A percentile compares a stretch with the other conserved stretches of the same genome.
Conservation (phyloP, 1,140 invertebrate genomes). For the Protaetia brevitarsis region DNA sequence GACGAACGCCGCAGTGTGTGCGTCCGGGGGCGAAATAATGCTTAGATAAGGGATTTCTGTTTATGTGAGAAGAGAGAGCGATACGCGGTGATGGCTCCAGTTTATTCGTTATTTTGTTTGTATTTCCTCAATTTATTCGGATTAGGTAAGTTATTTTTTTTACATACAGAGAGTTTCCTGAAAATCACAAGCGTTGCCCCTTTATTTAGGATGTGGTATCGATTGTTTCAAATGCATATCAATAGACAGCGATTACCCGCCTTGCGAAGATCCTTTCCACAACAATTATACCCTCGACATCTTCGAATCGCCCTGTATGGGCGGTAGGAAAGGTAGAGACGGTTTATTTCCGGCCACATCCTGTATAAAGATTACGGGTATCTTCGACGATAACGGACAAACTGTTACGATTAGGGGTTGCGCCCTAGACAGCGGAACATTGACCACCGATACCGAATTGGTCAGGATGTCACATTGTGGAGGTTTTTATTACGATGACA, state of each 20-base stretch:
- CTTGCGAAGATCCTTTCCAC: conserved; percentile 96
- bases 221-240: conserved; percentile 97
- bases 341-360: conserved; percentile 95
- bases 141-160: neutral
- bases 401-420: conserved; percentile 80
- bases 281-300: conserved; percentile 83
- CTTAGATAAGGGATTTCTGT: too few species aligned
- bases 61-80: neutral
- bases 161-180: neutral
- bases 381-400: conserved; percentile 74
- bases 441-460: conserved; percentile 90
- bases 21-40: neutral
- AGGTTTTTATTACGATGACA: conserved; percentile 81
- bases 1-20: neutral
- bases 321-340: conserved; percentile 84
- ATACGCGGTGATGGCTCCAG: neutral
- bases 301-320: conserved; percentile 88
- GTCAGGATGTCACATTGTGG: conserved; percentile 93
- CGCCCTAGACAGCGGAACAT: conserved; percentile 87
- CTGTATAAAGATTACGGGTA: conserved; percentile 91
- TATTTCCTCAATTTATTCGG: neutral
- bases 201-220: conserved; percentile 59
- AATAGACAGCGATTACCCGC: conserved; percentile 77
- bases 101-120: neutral
- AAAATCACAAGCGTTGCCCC: too few species aligned